phyloP scores from a whole-genome alignment of 2,113 vertebrate species.

The Pterocles burchelli region DNA sequence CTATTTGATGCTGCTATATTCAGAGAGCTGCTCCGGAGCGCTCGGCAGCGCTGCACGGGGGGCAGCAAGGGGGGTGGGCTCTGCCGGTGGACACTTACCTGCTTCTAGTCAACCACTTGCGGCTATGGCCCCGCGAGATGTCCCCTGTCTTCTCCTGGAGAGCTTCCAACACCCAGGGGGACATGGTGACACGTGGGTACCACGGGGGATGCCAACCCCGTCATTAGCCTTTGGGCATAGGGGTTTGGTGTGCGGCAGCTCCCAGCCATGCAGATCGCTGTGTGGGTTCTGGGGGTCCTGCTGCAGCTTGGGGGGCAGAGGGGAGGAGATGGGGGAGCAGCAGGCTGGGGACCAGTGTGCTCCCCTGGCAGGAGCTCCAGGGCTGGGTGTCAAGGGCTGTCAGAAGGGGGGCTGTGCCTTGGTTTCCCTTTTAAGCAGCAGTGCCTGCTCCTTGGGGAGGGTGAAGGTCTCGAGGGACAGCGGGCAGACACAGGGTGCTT shows the following conservation, averaged over 20 bases:
- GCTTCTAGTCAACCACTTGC: accelerated
- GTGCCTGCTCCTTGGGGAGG: neutral
- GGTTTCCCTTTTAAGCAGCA: neutral
- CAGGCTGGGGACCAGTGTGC: neutral
- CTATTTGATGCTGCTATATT: constrained; percentile 67
- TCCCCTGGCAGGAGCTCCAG: neutral
- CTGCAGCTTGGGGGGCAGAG: neutral
- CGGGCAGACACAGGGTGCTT: accelerated
- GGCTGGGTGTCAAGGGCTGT: neutral
- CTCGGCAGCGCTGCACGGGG: neutral
- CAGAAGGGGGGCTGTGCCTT: neutral
- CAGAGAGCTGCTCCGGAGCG: neutral
- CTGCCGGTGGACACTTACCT: neutral
- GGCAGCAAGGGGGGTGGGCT: neutral
- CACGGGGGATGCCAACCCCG: neutral
- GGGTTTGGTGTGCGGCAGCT: neutral
- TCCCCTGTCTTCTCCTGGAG: neutral
- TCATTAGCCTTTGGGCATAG: neutral
- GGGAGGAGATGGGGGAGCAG: neutral
- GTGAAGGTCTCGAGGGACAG: neutral
- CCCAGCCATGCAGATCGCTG: neutral
- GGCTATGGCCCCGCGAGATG: neutral
- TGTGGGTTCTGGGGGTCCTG: neutral
- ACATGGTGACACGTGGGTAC: neutral
- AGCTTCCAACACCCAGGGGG: neutral